Base-by-base conservation (phyloP, 1,140 invertebrate species). In the Diabrotica virgifera region DNA sequence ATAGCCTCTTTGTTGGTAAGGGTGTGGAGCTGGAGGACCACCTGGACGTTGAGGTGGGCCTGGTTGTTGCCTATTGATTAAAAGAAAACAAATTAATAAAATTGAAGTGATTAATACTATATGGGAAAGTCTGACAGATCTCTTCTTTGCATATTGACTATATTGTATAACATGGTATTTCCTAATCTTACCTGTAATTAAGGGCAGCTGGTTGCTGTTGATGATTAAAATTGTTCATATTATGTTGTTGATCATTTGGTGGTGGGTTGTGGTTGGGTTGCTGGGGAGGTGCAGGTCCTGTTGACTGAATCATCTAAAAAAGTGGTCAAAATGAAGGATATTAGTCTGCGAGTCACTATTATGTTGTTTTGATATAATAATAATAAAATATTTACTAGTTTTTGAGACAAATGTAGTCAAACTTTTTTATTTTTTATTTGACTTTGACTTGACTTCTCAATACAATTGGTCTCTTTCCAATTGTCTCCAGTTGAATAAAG, bases 1-100 rank as follows among this genome's bases (percentile, higher is more conserved):
- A 65, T 82, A 79, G 36, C 80, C 77, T 65, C 84, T 80, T 67
- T 85, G 85, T 37, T 83, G 83, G 67, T 85, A 85, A 8, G 80
- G 84, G n/a, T 81, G 83, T 9, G 75, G 70, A 63, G 65, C 69
- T 50, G 62, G 52, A 65, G 69, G 69, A 13, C 61, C 50, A 14
- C 53, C 52, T 40, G 62, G 60, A 46, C 40, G 40, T 6, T 46
- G 40, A 10, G 40, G 40, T 68, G 74, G 69, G 13, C 66, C 72
- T 64, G 62, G 66, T 78, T 81, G 56, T 72, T 79, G 76, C 75
- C 76, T 75, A 80, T 82, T 11, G 76, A 74, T 55, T 59, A 12
- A 5, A 50, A 13, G 11, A 5, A 37, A 14, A 57, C 5, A 35
- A 57, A n/a, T n/a, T 14, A 37, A 37, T 24, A 14, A 24, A 24